Evolutionary conservation across 2,888 invertebrate genomes (phyloP), one percentile per base, ranked within the genome.

Genomic region (Seira sanloemensis): DNA sequence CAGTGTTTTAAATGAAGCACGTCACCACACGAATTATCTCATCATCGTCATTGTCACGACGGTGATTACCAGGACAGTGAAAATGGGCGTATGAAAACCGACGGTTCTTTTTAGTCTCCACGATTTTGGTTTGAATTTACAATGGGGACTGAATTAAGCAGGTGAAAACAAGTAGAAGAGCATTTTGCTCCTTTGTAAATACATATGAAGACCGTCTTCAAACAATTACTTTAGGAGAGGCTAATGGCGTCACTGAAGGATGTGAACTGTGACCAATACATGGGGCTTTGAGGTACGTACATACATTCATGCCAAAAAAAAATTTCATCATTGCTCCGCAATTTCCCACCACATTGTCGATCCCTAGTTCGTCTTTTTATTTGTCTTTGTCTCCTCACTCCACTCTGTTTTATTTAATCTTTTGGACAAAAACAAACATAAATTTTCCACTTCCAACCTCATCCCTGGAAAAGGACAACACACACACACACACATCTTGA

Each of bases 21-120:
- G 71, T 72, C 72, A 72, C 58, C n/a, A 18, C 16, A n/a, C 2
- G 18, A 37, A 25, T 72, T 72, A 72, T 54, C 72, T 72, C 25
- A 25, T 72, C 58, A 58, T 72, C 54, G 72, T 25, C 72, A 50
- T 24, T 71, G 18, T 72, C 12, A 37, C 4, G 37, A 37, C 37
- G 37, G 37, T 12, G 12, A 37, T n/a, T n/a, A 12, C 37, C 37
- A 37, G 12, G 37, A 4, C 37, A 37, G 37, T 37, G 5, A 37
- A 37, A 37, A 37, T 4, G 37, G 37, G n/a, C n/a, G n/a, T n/a
- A n/a, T n/a, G n/a, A n/a, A n/a, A n/a, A n/a, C n/a, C n/a, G n/a
- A n/a, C n/a, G n/a, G n/a, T n/a, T n/a, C n/a, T n/a, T n/a, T n/a
- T n/a, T n/a, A n/a, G n/a, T n/a, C n/a, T n/a, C n/a, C n/a, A n/a